These are phyloP conservation scores for Physeter macrocephalus DNA, from an alignment of 2,113 vertebrate genomes.

Conservation along the genomic window DNA sequence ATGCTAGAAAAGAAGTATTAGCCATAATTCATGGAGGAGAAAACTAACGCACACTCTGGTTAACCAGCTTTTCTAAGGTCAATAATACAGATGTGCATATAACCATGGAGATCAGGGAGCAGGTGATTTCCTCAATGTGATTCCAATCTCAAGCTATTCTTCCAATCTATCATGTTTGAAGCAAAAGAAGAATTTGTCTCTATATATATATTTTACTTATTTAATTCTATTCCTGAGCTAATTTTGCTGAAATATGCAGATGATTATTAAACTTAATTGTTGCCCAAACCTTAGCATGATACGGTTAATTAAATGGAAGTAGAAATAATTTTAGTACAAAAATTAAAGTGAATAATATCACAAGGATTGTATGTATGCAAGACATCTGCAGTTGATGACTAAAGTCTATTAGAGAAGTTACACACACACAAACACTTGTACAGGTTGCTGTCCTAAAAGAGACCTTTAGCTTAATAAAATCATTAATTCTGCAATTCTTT, in stretches of 20 bases:
- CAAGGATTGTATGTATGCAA: neutral
- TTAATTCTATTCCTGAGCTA: neutral
- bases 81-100: neutral
- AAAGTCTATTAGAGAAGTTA: neutral
- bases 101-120: neutral
- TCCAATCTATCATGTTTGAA: neutral
- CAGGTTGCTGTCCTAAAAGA: neutral
- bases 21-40: neutral
- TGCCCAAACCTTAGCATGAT: neutral
- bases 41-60: neutral
- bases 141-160: neutral
- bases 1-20: neutral
- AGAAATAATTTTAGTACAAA: neutral
- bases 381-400: neutral
- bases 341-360: neutral
- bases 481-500: neutral
- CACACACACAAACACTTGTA: neutral
- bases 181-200: neutral
- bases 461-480: neutral
- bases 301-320: neutral
- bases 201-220: neutral
- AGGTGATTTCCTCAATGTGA: neutral
- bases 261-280: neutral
- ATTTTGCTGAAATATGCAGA: neutral
- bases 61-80: conserved; percentile 8